These are phyloP conservation scores for Pararge aegeria DNA, from an alignment of 1,140 invertebrate genomes.

Conservation along the genomic window DNA sequence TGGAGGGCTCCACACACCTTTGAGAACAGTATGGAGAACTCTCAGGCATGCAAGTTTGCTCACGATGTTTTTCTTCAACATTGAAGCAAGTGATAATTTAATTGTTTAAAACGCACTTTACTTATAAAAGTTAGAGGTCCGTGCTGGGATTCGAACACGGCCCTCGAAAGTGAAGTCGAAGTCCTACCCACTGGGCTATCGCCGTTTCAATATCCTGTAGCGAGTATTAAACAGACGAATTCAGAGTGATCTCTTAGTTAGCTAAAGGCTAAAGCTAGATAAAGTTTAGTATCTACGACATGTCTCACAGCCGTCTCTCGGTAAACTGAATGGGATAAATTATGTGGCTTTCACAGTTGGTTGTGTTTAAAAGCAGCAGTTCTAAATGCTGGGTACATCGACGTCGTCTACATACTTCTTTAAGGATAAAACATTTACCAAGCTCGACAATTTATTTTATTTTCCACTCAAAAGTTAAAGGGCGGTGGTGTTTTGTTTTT, in stretches of 20 bases:
- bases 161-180: no score
- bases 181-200: no score
- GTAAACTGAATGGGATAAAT: not conserved
- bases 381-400: conserved; percentile 1
- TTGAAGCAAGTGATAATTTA: no score
- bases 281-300: not conserved
- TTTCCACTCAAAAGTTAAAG: conserved; percentile 4
- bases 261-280: not conserved
- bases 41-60: no score
- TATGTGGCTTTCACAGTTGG: conserved; percentile 2
- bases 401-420: conserved; percentile 7
- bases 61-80: no score
- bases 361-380: conserved; percentile 2
- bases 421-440: conserved; percentile 2
- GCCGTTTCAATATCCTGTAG: no score
- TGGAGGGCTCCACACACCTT: no score
- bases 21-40: no score
- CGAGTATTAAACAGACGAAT: not conserved
- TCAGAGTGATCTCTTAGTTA: not conserved
- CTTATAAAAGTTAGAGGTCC: no score
- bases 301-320: not conserved
- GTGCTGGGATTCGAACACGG: no score
- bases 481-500: not conserved
- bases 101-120: no score
- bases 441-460: not conserved